Evolutionary conservation across 2,888 invertebrate genomes (phyloP), one percentile per base, ranked within the genome.

Genomic region (Leucophenga maculata): DNA sequence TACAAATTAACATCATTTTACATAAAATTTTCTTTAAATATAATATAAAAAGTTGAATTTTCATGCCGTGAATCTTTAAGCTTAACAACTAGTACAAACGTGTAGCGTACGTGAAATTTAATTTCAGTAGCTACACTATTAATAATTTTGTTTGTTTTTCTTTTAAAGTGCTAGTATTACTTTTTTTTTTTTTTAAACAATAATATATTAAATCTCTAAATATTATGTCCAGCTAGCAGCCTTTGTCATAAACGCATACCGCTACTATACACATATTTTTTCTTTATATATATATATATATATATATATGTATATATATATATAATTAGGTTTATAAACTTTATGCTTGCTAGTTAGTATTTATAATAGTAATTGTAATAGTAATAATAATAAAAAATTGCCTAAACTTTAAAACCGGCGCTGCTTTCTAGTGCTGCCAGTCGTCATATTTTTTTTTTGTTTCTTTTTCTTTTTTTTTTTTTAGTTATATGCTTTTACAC

Each of bases 101-200:
- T 76, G 72, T 74, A 72, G 80, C 80, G 71, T 3, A 80, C 86
- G 76, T 77, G 85, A 86, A 85, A 85, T 85, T 85, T 83, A 75
- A 85, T 85, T 85, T 85, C 86, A 71, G 74, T 74, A 20, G 11
- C 77, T 77, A 72, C 81, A 78, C 65, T 65, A 75, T 70, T 74
- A 76, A 71, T 18, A 20, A 46, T 20, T 3, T 31, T 32, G 20
- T 60, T 44, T 11, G 9, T 0, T 32, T 44, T 48, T 13, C 20
- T 46, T 64, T 4, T 22, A 8, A n/a, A n/a, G n/a, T n/a, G n/a
- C n/a, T n/a, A n/a, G n/a, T 4, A 44, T 22, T 9, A 18, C 22
- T 14, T 52, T 70, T 62, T 69, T 54, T 71, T 66, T 18, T 60
- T 64, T 48, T 44, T 22, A 18, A 16, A 60, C 68, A 70, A 65